Percentiles rank a stretch among this genome's conserved stretches.
Conservation (phyloP, 2,797 vertebrate genomes). For the Phylloscopus collybita region DNA sequence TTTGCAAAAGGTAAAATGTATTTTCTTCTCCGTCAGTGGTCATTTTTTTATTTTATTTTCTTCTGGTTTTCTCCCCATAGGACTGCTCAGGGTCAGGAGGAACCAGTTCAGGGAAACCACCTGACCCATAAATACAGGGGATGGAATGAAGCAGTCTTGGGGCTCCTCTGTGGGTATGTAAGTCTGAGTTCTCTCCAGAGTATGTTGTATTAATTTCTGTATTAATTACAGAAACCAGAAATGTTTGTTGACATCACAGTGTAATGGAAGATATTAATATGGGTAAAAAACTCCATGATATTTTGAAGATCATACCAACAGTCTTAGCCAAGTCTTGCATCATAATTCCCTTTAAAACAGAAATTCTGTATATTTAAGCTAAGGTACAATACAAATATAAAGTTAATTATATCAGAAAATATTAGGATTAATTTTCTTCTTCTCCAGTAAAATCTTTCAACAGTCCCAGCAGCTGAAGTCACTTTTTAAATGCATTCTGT, state of each 20-base stretch:
- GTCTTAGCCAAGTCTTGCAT: not conserved
- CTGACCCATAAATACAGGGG: not conserved
- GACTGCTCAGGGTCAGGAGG: not conserved
- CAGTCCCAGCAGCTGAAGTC: not conserved
- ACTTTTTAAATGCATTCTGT: not conserved
- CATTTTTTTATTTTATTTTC: not conserved
- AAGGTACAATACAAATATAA: not conserved
- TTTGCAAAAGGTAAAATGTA: not conserved
- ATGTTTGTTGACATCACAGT: not conserved
- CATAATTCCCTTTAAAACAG: not conserved
- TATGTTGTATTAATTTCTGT: too few relatives aligned
- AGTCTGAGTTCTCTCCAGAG: not conserved
- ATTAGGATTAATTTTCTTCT: not conserved
- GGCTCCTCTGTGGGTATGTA: not conserved
- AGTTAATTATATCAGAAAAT: not conserved
- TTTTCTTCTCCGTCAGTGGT: not conserved
- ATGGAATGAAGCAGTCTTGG: not conserved
- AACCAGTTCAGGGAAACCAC: not conserved
- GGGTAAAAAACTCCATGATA: rapidly evolving
- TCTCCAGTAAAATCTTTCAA: not conserved
- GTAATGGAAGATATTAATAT: not conserved
- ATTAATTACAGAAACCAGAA: not conserved
- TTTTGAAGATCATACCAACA: not conserved
- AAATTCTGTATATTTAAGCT: not conserved
- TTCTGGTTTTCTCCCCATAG: not conserved